Evolutionary conservation across 2,113 vertebrate genomes (phyloP).

Genomic region (Tautogolabrus adspersus): DNA sequence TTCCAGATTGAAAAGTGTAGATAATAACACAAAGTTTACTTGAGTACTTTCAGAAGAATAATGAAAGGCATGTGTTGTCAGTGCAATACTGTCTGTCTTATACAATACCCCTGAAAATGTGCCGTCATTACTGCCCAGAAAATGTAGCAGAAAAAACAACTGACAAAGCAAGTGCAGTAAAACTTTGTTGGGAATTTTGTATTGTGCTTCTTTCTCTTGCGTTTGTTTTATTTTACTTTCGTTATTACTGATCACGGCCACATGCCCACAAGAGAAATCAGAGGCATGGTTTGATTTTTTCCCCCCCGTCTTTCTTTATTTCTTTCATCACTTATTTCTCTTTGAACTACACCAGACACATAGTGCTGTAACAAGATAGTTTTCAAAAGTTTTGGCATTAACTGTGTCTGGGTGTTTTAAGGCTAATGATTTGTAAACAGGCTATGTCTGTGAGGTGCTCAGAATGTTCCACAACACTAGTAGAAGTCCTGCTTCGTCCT

Average conservation of each 20-base stretch:
- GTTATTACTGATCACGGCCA: not conserved
- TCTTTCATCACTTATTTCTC: slow-evolving; percentile 5
- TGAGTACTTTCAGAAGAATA: slow-evolving; percentile 4
- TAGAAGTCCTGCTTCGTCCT: slow-evolving; percentile 19
- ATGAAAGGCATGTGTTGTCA: slow-evolving; percentile 2
- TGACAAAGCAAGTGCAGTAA: not conserved
- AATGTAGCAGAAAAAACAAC: not conserved
- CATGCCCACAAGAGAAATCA: not conserved
- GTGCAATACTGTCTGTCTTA: slow-evolving; percentile 1
- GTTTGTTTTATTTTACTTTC: not conserved
- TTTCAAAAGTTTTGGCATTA: slow-evolving; percentile 8
- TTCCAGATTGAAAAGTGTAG: not conserved
- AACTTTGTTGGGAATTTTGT: not conserved
- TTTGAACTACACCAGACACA: slow-evolving; percentile 11
- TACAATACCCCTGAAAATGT: not conserved
- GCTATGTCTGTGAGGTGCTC: slow-evolving; percentile 3
- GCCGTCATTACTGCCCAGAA: not conserved
- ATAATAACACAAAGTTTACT: slow-evolving; percentile 31
- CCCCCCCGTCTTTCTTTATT: not conserved
- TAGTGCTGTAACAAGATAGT: not conserved
- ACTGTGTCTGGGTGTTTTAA: slow-evolving; percentile 12
- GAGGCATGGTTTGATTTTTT: not conserved
- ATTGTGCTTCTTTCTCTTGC: not conserved
- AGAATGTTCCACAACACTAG: not conserved
- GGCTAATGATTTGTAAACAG: slow-evolving; percentile 18